Evolutionary conservation across 1,140 invertebrate genomes (phyloP).

Genomic region (Leptinotarsa lineolata): DNA sequence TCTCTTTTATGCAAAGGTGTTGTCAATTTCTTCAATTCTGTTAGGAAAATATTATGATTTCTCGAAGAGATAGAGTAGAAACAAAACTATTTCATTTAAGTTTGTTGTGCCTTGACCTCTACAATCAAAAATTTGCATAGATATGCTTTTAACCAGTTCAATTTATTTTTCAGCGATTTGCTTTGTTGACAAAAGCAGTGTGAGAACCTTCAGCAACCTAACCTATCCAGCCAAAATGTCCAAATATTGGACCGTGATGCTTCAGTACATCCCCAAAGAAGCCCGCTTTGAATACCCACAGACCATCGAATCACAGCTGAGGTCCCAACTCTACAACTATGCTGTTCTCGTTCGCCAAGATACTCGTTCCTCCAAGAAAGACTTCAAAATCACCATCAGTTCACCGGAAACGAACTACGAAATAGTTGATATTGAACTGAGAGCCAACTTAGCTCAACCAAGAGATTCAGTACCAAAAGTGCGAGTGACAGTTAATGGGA

Average conservation of each 20-base stretch:
- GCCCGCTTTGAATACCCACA: constrained; percentile 47
- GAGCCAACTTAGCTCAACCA: constrained; percentile 30
- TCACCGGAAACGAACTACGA: constrained; percentile 39
- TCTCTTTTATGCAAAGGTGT: too few relatives aligned
- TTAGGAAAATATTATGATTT: too few relatives aligned
- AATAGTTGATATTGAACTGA: constrained; percentile 49
- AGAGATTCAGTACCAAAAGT: constrained; percentile 13
- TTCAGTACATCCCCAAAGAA: constrained; percentile 58
- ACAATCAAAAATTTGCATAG: too few relatives aligned
- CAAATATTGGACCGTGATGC: constrained; percentile 65
- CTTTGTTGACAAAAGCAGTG: constrained; percentile 60
- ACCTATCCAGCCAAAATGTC: constrained; percentile 58
- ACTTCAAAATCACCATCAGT: constrained; percentile 54
- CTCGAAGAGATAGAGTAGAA: too few relatives aligned
- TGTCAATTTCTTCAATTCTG: too few relatives aligned
- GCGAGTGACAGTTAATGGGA: constrained; percentile 52
- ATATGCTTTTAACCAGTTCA: not conserved
- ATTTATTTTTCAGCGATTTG: constrained; percentile 61
- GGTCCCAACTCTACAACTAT: constrained; percentile 54
- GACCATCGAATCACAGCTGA: constrained; percentile 40
- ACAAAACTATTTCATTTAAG: too few relatives aligned
- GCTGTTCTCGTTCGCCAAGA: constrained; percentile 55
- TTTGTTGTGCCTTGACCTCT: not conserved
- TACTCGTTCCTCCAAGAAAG: constrained; percentile 47
- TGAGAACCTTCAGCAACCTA: constrained; percentile 66